These are phyloP conservation scores for Brachionus calyciflorus DNA, from an alignment of 1,140 invertebrate genomes.

Conservation along the genomic window DNA sequence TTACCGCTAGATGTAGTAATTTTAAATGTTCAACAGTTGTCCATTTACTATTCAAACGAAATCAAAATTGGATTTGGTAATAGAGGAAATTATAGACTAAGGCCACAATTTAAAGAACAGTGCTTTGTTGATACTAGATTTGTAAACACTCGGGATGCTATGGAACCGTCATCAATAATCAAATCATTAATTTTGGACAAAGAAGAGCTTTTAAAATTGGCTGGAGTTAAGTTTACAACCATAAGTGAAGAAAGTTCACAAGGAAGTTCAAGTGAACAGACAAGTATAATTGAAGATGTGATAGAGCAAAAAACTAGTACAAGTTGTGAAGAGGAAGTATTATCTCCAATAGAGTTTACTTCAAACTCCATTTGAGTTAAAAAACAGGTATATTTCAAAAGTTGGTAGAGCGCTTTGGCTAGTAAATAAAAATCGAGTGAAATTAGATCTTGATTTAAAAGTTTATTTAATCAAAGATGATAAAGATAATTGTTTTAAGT, in stretches of 20 bases:
- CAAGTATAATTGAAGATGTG: too few relatives aligned
- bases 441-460: background rate
- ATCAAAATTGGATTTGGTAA: constrained; percentile 6
- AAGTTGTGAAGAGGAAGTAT: too few relatives aligned
- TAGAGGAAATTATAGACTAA: background rate
- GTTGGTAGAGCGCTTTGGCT: background rate
- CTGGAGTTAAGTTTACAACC: too few relatives aligned
- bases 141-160: background rate
- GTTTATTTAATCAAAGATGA: background rate
- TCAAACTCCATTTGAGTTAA: background rate
- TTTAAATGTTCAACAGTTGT: background rate
- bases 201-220: too few relatives aligned
- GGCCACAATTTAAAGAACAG: background rate
- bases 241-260: too few relatives aligned
- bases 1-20: background rate
- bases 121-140: background rate
- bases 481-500: too few relatives aligned
- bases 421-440: background rate
- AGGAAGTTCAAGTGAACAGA: too few relatives aligned
- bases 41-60: too few relatives aligned
- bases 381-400: background rate
- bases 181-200: too few relatives aligned
- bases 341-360: background rate
- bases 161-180: background rate
- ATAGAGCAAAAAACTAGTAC: too few relatives aligned